Conservation (phyloP, 2,797 vertebrate genomes). For the Amniataba percoides region DNA sequence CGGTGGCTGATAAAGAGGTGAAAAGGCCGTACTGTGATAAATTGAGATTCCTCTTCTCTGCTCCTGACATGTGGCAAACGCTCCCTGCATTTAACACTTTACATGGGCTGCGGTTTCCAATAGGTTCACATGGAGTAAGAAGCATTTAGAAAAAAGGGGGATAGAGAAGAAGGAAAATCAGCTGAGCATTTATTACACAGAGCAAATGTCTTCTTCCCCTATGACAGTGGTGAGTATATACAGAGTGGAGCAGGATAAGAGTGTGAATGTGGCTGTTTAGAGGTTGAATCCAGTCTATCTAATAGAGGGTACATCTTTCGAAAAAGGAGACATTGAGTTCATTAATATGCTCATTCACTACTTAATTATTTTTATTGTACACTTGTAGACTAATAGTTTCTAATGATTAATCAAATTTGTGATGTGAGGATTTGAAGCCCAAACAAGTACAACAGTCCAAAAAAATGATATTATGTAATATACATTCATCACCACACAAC, state of each 20-base stretch:
- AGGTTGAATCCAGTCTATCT: slow-evolving; percentile 16
- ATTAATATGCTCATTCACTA: background rate
- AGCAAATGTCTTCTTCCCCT: slow-evolving; percentile 62
- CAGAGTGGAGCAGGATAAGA: slow-evolving; percentile 51
- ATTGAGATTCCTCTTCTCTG: slow-evolving; percentile 60
- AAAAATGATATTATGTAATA: no score
- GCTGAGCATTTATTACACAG: slow-evolving; percentile 61
- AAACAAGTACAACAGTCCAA: no score
- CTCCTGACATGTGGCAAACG: slow-evolving; percentile 62
- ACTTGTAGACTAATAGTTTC: background rate
- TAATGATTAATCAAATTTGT: background rate
- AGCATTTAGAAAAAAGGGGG: slow-evolving; percentile 23
- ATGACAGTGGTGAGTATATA: slow-evolving; percentile 21
- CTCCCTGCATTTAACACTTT: slow-evolving; percentile 66
- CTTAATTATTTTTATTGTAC: background rate
- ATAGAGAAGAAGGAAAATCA: slow-evolving; percentile 45
- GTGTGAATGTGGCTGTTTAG: slow-evolving; percentile 1
- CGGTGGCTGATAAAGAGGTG: slow-evolving; percentile 55
- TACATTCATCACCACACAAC: no score
- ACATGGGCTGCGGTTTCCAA: slow-evolving; percentile 59
- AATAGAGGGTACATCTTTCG: slow-evolving; percentile 19
- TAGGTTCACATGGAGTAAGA: slow-evolving; percentile 43
- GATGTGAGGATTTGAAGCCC: no score
- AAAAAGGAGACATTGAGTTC: background rate
- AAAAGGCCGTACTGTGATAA: slow-evolving; percentile 57